phyloP scores from a whole-genome alignment of 2,113 vertebrate species.

The Oxyruncus cristatus region DNA sequence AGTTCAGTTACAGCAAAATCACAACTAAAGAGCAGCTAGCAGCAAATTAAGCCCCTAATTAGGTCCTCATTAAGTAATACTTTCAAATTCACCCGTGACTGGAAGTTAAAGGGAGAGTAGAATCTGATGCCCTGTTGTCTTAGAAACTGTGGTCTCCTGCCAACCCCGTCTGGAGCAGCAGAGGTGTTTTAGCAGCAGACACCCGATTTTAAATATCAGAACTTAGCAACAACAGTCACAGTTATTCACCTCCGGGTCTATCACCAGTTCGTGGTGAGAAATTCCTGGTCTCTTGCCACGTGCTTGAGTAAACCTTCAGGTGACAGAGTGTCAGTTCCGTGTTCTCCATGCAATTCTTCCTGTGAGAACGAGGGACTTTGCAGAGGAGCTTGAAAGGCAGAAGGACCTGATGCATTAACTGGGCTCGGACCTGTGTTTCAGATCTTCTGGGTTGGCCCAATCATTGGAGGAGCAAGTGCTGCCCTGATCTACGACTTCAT shows the following conservation, averaged over 20 bases:
- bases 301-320: neutral
- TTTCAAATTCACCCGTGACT: neutral
- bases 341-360: neutral
- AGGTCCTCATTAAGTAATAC: neutral
- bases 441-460: constrained; percentile 83
- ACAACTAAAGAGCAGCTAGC: neutral
- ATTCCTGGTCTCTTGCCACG: neutral
- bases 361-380: neutral
- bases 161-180: neutral
- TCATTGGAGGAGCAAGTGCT: constrained; percentile 74
- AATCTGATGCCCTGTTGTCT: neutral
- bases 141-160: neutral
- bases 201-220: neutral
- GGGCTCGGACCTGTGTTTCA: constrained; percentile 7
- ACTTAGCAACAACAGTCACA: neutral
- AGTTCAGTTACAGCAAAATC: neutral
- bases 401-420: neutral
- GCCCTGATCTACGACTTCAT: constrained; percentile 82
- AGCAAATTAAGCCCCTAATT: neutral
- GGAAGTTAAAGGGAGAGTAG: neutral
- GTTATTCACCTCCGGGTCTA: neutral
- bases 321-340: neutral
- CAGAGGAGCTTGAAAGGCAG: neutral
- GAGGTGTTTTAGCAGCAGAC: neutral
- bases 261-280: neutral